Evolutionary conservation across 2,113 vertebrate genomes (phyloP).

Genomic region (Varanus komodoensis): DNA sequence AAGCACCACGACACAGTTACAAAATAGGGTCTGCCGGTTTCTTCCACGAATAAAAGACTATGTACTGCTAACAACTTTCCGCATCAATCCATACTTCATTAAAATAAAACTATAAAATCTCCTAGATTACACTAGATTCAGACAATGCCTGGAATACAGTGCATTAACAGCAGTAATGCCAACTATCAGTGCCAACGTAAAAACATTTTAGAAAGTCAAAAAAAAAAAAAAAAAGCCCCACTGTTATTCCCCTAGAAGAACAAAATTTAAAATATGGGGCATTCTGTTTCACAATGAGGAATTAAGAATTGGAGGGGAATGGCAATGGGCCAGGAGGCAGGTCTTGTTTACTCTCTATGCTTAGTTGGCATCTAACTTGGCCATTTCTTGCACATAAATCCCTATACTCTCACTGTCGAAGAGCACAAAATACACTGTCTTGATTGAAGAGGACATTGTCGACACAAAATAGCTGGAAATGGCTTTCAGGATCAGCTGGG

Average conservation of each 20-base stretch:
- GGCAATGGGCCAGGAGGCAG: conserved; percentile 50
- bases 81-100: conserved; percentile 76
- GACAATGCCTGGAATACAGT: conserved; percentile 80
- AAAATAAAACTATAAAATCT: conserved; percentile 87
- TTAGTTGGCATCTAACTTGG: conserved; percentile 95
- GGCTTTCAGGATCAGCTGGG: conserved; percentile 97
- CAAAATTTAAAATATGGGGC: conserved; percentile 73
- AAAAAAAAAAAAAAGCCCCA: conserved; percentile 73
- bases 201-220: conserved; percentile 78
- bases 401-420: conserved; percentile 99
- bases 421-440: conserved; percentile 97
- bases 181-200: conserved; percentile 87
- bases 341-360: conserved; percentile 56
- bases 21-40: conserved; percentile 76
- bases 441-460: conserved; percentile 99
- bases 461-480: conserved; percentile 98
- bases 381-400: conserved; percentile 99
- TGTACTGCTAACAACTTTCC: conserved; percentile 72
- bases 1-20: conserved; percentile 86
- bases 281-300: conserved; percentile 71
- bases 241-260: conserved; percentile 79
- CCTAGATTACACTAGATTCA: conserved; percentile 84
- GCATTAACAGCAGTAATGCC: conserved; percentile 85
- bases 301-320: conserved; percentile 50
- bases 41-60: conserved; percentile 74